phyloP scores from a whole-genome alignment of 2,888 invertebrate species.

The Orchesellides sinensis region DNA sequence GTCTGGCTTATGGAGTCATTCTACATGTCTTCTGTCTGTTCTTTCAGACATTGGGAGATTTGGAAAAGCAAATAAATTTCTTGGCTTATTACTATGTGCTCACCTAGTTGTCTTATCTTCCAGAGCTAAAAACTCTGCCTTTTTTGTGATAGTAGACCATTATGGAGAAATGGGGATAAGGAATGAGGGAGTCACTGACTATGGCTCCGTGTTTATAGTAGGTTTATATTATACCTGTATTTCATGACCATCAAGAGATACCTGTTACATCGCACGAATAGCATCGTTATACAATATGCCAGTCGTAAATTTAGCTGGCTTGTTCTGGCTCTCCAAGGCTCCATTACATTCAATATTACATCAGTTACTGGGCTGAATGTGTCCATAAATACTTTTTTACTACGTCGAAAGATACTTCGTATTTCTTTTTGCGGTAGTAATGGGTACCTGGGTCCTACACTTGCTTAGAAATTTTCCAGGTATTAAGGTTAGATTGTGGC shows the following conservation, averaged over 20 bases:
- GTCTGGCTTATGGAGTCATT: slow-evolving; percentile 23
- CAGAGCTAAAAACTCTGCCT: no score
- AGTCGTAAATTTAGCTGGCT: slow-evolving; percentile 14
- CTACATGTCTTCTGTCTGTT: not conserved
- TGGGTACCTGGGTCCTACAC: not conserved
- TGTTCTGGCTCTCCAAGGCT: slow-evolving; percentile 34
- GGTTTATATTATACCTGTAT: not conserved
- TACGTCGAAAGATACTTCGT: not conserved
- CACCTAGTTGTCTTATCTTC: slow-evolving; percentile 10
- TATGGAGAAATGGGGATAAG: not conserved
- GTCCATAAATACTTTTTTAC: slow-evolving; percentile 53
- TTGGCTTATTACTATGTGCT: slow-evolving; percentile 28
- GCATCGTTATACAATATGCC: slow-evolving; percentile 4
- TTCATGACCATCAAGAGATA: not conserved
- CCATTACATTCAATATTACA: slow-evolving; percentile 66
- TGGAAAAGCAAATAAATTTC: slow-evolving; percentile 18
- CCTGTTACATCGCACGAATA: slow-evolving; percentile 3
- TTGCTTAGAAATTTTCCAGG: no score
- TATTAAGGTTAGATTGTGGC: no score
- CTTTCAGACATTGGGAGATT: slow-evolving; percentile 20
- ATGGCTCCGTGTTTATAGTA: not conserved
- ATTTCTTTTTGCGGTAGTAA: not conserved
- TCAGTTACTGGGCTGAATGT: slow-evolving; percentile 43
- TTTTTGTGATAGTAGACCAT: no score
- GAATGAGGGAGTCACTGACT: not conserved